Evolutionary conservation across 2,113 vertebrate genomes (phyloP), one percentile per base, ranked within the genome.

Genomic region (Periophthalmus modestus): DNA sequence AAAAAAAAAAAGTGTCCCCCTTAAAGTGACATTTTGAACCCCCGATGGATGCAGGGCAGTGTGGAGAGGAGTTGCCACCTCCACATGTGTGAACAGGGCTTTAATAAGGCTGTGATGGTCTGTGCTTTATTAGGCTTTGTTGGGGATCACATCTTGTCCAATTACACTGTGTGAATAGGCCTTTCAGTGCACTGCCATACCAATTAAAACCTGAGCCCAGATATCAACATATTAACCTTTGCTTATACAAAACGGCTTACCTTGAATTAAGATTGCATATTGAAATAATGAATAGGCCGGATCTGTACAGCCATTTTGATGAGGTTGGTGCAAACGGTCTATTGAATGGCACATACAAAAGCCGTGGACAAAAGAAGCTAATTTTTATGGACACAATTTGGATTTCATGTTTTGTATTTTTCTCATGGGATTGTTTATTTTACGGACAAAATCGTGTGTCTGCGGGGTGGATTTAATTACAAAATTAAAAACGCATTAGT

Each of bases 221-320:
- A 65, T 43, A 65, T 65, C 62, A 65, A 39, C 62, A 65, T 12
- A 65, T 65, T 65, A 65, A 65, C 62, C 62, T 65, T 21, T 65
- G 62, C 62, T 63, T 65, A 65, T n/a, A 43, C 7, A 7, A 43
- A 65, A 65, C 19, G 4, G 34, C 33, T 39, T n/a, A 65, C 34
- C 43, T 21, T 43, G 18, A 65, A 65, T 65, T 39, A n/a, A 65
- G 62, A n/a, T 43, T 21, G 62, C 16, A 39, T 13, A n/a, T 39
- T 65, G 62, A 65, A 65, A 39, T 43, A 39, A 65, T 39, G 34
- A 65, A 65, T 43, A 11, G 34, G 62, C 3, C 5, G 33, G 15
- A 21, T 65, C 34, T 65, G 19, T 12, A 10, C 18, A 63, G 61
- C 18, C 33, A 3, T 63, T 34, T 36, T 18, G 16, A 43, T 39